Base-by-base conservation (phyloP, 2,888 invertebrate genomes). In the Leptinotarsa tumamoca region DNA sequence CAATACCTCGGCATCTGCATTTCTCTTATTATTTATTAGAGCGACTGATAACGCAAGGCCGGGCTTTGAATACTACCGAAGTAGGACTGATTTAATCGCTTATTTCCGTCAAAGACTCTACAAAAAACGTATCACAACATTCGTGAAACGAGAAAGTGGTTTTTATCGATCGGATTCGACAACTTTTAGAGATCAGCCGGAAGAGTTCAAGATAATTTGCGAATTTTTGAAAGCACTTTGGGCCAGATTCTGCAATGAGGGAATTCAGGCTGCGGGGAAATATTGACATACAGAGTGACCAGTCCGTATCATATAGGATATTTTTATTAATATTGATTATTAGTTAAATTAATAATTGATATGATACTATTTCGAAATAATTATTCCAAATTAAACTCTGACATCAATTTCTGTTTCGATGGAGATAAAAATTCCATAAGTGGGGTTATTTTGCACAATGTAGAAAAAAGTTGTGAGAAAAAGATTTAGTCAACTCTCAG, bases 21-120 rank as follows among this genome's bases (percentile, higher is more conserved):
- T 81, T 82, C 79, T 79, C 80, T 78, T 80, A 76, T 76, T 80
- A 78, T 77, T 78, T 77, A 78, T 80, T 79, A 73, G 80, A 79
- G 79, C 77, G 78, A 76, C 75, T 78, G 78, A 78, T 81, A 80
- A 75, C 77, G 49, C 78, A 80, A 80, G 80, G 79, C 76, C 76
- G 73, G 75, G 70, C 76, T 72, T 76, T 63, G 61, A 67, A 49
- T 68, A 63, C 68, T 68, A 71, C 50, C 71, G 69, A 78, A 75
- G 71, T 78, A 76, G 76, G 71, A 61, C 75, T 75, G 63, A n/a
- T 50, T 66, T 67, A 61, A 63, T 66, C 58, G 71, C 58, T 61
- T 33, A 52, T 69, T 72, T 75, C 63, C 72, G 21, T 71, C 71
- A 61, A 71, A 56, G 67, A 50, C 27, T 68, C 51, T 4, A 63